A percentile compares a stretch with the other conserved stretches of the same genome.
Conservation (phyloP, 37 sponge, comb jelly and placozoan species). For the Geodia barretti region DNA sequence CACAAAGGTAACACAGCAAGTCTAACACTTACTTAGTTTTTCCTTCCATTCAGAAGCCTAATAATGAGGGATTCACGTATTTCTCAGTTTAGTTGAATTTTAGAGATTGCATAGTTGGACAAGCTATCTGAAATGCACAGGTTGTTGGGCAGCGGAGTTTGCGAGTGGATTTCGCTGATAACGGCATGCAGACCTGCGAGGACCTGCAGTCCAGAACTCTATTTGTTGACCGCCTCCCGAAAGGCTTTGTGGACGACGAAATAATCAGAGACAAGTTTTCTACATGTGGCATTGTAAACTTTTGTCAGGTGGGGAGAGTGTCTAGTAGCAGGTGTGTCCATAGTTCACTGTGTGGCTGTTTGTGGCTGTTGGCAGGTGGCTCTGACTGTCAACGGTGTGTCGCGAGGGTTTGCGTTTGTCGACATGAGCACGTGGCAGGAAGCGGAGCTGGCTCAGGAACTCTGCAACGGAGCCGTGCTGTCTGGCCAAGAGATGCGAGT, state of each 20-base stretch:
- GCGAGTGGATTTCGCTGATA: conserved; percentile 77
- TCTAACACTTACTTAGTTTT: no score
- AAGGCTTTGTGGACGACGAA: conserved; percentile 44
- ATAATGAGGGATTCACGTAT: no score
- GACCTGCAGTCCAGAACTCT: conserved; percentile 75
- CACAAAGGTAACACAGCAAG: no score
- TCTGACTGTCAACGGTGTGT: conserved; percentile 34
- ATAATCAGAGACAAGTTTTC: conserved; percentile 37
- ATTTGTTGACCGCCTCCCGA: conserved; percentile 81
- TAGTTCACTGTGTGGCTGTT: neutral
- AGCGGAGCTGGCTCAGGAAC: conserved; percentile 62
- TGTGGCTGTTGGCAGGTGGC: conserved; percentile 48
- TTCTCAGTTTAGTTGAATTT: no score
- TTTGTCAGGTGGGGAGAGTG: conserved; percentile 65
- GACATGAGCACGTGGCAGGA: conserved; percentile 69
- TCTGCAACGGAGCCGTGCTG: conserved; percentile 38
- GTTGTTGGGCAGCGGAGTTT: conserved; percentile 53
- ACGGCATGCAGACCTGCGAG: conserved; percentile 49
- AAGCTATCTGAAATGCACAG: no score
- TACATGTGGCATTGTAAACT: conserved; percentile 62
- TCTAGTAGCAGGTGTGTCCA: neutral
- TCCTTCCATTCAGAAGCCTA: no score
- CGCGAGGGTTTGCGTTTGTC: conserved; percentile 80
- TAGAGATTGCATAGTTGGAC: no score
- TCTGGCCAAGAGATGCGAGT: conserved; percentile 60